Base-by-base conservation (phyloP, 2,888 invertebrate genomes). In the Troides helena region DNA sequence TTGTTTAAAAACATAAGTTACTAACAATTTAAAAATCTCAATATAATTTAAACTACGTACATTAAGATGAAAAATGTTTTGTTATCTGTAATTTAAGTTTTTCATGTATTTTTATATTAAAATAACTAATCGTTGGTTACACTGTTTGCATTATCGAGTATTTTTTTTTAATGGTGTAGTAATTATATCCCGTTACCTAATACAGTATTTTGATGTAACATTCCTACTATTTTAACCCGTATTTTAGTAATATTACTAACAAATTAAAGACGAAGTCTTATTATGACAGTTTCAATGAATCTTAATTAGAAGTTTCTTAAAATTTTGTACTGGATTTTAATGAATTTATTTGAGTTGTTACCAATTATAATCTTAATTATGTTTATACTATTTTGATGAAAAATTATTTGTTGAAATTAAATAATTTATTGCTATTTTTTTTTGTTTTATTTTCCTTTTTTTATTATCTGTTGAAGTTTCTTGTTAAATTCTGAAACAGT, bases 321-420 rank as follows among this genome's bases (percentile, higher is more conserved):
- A 17, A 50, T 18, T 50, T 17, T 50, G 50, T 18, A 50, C 50
- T 17, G 18, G 14, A 50, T 50, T 50, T 50, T 1, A 39, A 50
- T 50, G 18, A 50, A 50, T 50, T 1, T 50, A 50, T 50, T 14
- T 0, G 5, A 18, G 1, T 50, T 50, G 50, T 50, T 50, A 50
- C 50, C 50, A 50, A 50, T 50, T 14, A 50, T 18, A 17, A 50
- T 50, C 17, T 18, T 50, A 5, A 50, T 17, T 50, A 18, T 50
- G 50, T 50, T 50, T 50, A 50, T 50, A 50, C 50, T 50, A 83
- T 80, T 77, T 77, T 73, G 30, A 78, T 82, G 76, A 75, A 62
- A 78, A 79, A 80, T 80, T 74, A 80, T 76, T 81, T 83, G 72
- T 39, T 43, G 23, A 83, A 84, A 86, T 83, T 85, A 86, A 85